A percentile compares a stretch with the other conserved stretches of the same genome.
Conservation (phyloP, 2,797 vertebrate genomes). For the Naso thynnoides region DNA sequence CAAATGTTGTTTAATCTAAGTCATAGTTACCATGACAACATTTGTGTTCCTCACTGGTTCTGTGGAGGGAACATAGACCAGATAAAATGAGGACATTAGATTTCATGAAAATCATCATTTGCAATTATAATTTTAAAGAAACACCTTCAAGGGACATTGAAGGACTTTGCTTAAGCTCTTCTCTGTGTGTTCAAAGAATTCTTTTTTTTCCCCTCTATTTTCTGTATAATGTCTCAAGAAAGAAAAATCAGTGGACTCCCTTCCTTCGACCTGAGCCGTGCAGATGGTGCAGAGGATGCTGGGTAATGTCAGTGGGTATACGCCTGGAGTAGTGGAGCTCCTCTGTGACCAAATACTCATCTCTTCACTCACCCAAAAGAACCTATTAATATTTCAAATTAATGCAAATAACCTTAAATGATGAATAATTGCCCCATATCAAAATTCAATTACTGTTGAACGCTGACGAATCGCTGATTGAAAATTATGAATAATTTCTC, state of each 20-base stretch:
- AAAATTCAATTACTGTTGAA: slow-evolving; percentile 84
- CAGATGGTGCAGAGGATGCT: slow-evolving; percentile 29
- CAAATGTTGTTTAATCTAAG: neutral
- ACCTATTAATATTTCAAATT: slow-evolving; percentile 82
- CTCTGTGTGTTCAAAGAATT: slow-evolving; percentile 14
- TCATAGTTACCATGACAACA: slow-evolving; percentile 8
- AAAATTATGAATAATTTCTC: slow-evolving; percentile 70
- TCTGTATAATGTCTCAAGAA: neutral
- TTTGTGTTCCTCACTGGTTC: neutral
- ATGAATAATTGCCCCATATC: slow-evolving; percentile 83
- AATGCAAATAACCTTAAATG: slow-evolving; percentile 84
- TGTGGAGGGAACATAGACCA: neutral
- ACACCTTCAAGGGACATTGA: slow-evolving; percentile 12
- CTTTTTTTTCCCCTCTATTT: neutral
- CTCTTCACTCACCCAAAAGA: slow-evolving; percentile 71
- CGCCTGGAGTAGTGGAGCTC: slow-evolving; percentile 67
- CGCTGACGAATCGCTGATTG: slow-evolving; percentile 72
- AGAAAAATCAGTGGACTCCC: slow-evolving; percentile 6
- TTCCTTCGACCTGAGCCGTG: slow-evolving; percentile 8
- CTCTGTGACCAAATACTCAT: slow-evolving; percentile 75
- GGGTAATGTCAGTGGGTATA: slow-evolving; percentile 49
- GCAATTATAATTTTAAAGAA: slow-evolving; percentile 40
- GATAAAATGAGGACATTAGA: slow-evolving; percentile 15
- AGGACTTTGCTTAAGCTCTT: slow-evolving; percentile 41
- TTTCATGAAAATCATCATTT: slow-evolving; percentile 38